Conservation (phyloP, 2,113 vertebrate species). For the Siniperca knerii region DNA sequence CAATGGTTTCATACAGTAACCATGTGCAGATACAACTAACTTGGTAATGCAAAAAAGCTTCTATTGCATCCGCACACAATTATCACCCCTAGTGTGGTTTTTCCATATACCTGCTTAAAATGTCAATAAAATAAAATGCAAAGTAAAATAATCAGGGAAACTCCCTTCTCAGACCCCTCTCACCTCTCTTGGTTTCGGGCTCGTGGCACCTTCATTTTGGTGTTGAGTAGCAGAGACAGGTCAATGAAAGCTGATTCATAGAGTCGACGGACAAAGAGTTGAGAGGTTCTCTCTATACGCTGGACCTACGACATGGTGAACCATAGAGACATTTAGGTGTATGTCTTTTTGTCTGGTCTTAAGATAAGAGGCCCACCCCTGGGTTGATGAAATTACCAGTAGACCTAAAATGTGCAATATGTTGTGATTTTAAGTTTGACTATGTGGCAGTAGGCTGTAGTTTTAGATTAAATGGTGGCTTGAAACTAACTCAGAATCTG, state of each 20-base stretch:
- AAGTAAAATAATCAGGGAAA: neutral
- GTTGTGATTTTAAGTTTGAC: neutral
- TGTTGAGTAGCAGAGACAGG: slow-evolving; percentile 85
- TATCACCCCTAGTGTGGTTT: neutral
- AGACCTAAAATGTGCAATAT: neutral
- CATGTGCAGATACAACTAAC: neutral
- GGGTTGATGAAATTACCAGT: neutral
- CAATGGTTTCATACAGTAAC: neutral
- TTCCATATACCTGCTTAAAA: neutral
- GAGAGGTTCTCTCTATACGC: slow-evolving; percentile 86
- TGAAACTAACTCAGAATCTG: neutral
- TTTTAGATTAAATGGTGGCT: neutral
- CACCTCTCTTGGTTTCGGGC: slow-evolving; percentile 75
- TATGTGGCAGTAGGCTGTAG: neutral
- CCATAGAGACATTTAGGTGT: neutral
- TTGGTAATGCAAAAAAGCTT: neutral
- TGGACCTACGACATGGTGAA: slow-evolving; percentile 73
- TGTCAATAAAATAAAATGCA: neutral
- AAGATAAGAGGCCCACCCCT: neutral
- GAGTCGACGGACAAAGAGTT: slow-evolving; percentile 86
- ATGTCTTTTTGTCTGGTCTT: neutral
- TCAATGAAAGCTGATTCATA: slow-evolving; percentile 88
- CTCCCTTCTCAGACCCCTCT: neutral
- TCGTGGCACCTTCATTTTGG: slow-evolving; percentile 81
- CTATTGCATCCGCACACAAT: neutral